Evolutionary conservation across 2,797 vertebrate species (phyloP).

Genomic region (Sebastes minor): DNA sequence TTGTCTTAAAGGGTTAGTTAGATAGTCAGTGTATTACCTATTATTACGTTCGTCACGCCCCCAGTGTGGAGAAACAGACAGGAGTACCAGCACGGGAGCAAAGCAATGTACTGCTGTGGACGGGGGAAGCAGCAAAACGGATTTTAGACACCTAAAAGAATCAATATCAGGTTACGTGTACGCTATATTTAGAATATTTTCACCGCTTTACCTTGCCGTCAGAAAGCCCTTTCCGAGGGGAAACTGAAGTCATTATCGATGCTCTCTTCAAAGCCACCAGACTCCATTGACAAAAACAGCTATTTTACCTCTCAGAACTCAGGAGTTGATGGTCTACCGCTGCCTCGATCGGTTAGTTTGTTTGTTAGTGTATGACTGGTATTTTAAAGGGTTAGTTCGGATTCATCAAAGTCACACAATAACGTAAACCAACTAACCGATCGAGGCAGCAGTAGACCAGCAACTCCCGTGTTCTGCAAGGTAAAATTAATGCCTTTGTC

Average conservation of each 20-base stretch:
- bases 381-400: too few relatives aligned
- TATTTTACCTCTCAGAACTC: too few relatives aligned
- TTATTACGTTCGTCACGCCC: neutral
- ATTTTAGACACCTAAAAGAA: neutral
- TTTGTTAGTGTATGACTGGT: too few relatives aligned
- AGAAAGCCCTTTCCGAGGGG: neutral
- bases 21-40: neutral
- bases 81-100: neutral
- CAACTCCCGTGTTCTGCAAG: too few relatives aligned
- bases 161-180: neutral
- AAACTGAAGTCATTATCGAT: neutral
- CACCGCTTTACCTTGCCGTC: neutral
- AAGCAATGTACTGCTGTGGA: neutral
- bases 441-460: too few relatives aligned
- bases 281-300: too few relatives aligned
- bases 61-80: neutral
- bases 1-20: neutral
- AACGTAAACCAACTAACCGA: too few relatives aligned
- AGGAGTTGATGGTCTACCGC: too few relatives aligned
- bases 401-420: too few relatives aligned
- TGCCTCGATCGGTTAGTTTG: too few relatives aligned
- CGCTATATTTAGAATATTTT: neutral
- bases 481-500: too few relatives aligned
- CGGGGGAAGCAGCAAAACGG: too few relatives aligned
- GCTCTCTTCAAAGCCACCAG: neutral